Evolutionary conservation across 2,888 invertebrate species (phyloP).

Genomic region (Amblyjoppa fuscipennis): DNA sequence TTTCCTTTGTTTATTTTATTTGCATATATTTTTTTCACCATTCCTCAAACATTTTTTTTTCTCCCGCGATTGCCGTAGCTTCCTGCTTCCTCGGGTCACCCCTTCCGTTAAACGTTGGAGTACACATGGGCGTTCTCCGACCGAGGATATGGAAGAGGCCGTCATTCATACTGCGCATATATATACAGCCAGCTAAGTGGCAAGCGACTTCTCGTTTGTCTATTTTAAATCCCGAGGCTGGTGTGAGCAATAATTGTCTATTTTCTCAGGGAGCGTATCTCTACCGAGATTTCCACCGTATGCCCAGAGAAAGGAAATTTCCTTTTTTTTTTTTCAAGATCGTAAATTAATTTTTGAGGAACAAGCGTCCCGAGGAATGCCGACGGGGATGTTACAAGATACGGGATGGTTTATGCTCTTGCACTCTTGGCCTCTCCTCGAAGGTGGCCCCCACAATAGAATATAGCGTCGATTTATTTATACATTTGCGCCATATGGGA

Average conservation of each 20-base stretch:
- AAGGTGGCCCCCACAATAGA: constrained; percentile 77
- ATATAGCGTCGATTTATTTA: constrained; percentile 78
- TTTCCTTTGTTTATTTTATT: constrained; percentile 14
- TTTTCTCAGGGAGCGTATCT: constrained; percentile 24
- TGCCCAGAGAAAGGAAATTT: background rate
- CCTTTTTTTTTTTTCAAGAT: constrained; percentile 16
- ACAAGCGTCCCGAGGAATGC: constrained; percentile 3
- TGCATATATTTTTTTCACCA: constrained; percentile 1
- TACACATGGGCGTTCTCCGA: background rate
- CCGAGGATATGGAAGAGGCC: background rate
- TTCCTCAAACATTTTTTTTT: constrained; percentile 37
- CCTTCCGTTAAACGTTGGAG: constrained; percentile 9
- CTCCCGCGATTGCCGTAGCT: constrained; percentile 35
- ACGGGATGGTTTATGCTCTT: constrained; percentile 18
- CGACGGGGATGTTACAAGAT: constrained; percentile 6
- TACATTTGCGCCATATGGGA: constrained; percentile 79
- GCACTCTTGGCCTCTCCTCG: constrained; percentile 7
- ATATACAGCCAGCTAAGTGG: constrained; percentile 23
- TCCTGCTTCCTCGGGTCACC: constrained; percentile 34
- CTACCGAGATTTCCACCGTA: background rate
- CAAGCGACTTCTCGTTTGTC: constrained; percentile 30
- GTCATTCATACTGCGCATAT: constrained; percentile 3
- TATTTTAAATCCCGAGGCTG: constrained; percentile 4
- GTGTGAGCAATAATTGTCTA: constrained; percentile 22
- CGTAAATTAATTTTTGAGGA: constrained; percentile 36